These are phyloP conservation scores for Drosophila truncata DNA, from an alignment of 1,140 invertebrate genomes.

Conservation along the genomic window DNA sequence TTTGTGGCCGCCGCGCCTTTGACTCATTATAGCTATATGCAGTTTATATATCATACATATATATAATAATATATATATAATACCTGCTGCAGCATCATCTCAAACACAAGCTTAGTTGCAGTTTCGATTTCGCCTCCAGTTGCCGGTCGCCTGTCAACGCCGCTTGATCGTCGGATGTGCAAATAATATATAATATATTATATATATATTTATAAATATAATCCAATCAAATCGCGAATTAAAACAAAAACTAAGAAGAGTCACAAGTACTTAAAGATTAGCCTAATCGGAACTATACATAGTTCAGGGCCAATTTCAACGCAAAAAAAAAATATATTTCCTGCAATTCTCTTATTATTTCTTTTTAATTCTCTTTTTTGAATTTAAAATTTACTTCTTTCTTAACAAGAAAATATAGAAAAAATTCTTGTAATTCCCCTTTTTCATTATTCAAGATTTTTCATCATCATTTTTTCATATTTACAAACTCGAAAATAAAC, in stretches of 20 bases:
- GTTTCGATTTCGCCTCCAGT: slow-evolving; percentile 53
- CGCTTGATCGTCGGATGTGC: slow-evolving; percentile 43
- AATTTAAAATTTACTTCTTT: not conserved
- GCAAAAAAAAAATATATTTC: slow-evolving; percentile 3
- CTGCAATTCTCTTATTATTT: not conserved
- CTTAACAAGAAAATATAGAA: not conserved
- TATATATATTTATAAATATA: slow-evolving; percentile 7
- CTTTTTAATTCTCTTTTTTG: not conserved
- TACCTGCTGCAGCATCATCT: slow-evolving; percentile 7
- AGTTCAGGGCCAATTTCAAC: not conserved
- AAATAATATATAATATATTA: slow-evolving; percentile 1
- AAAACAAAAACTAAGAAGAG: not conserved
- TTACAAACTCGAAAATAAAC: slow-evolving; percentile 22
- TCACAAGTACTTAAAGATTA: slow-evolving; percentile 1
- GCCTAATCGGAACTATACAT: slow-evolving; percentile 5
- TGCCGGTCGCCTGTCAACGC: slow-evolving; percentile 47
- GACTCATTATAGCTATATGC: slow-evolving; percentile 24
- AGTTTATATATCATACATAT: not conserved
- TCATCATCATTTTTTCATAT: not conserved
- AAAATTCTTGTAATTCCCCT: not conserved
- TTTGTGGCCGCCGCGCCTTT: slow-evolving; percentile 13
- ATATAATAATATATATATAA: slow-evolving; percentile 1
- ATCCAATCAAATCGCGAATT: not conserved
- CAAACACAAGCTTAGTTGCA: slow-evolving; percentile 37
- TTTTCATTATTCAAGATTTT: not conserved